Conservation (phyloP, 2,797 vertebrate genomes). For the Danio aesculapii region DNA sequence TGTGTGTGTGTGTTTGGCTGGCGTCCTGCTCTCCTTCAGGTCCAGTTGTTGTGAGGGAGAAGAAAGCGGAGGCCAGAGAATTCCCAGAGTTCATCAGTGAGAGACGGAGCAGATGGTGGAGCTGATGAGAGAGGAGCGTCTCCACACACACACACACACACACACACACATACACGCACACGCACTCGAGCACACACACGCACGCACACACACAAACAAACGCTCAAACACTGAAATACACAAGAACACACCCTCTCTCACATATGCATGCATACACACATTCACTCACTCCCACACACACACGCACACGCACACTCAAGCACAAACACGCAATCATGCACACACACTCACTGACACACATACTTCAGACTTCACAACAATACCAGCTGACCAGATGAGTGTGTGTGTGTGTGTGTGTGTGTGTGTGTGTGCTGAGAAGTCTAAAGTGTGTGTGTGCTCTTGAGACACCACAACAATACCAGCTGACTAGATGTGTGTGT, state of each 20-base stretch:
- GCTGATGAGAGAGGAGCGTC: conserved; percentile 55
- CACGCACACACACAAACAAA: no score
- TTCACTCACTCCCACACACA: no score
- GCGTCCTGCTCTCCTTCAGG: not conserved
- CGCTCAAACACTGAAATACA: no score
- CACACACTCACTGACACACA: no score
- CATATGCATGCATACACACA: no score
- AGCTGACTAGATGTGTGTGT: conserved; percentile 41
- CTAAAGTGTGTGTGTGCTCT: conserved; percentile 33
- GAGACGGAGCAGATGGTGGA: conserved; percentile 61
- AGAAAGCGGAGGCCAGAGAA: conserved; percentile 40
- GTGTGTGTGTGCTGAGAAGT: not conserved
- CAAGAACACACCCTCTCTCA: no score
- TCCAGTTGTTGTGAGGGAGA: not conserved
- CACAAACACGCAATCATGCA: no score
- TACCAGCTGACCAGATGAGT: conserved; percentile 55
- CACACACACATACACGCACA: no score
- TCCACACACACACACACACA: not conserved
- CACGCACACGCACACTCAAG: no score
- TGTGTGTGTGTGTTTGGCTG: not conserved
- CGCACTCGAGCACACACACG: no score
- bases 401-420: conserved; percentile 13
- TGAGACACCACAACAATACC: conserved; percentile 43
- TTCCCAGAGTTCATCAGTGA: conserved; percentile 60
- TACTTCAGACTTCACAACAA: conserved; percentile 39